Base-by-base conservation (phyloP, 2,113 vertebrate species). In the Sialia sialis region DNA sequence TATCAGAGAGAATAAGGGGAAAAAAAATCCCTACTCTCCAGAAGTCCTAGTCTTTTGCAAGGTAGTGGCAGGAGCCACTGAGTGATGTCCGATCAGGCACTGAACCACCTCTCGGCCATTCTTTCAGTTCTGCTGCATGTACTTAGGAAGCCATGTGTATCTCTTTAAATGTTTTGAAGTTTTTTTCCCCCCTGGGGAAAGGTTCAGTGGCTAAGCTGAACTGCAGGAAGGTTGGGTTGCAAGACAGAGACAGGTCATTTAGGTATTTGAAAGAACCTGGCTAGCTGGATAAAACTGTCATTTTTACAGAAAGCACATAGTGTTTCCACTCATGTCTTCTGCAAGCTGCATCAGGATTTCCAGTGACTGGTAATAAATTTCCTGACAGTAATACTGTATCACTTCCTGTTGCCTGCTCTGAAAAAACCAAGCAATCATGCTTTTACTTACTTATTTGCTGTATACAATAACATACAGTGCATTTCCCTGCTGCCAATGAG, bases 41-140 rank as follows among this genome's bases (percentile, higher is more conserved):
- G 14, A 67, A 87, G 49, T 87, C 49, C 51, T 78, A 67, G 54
- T 18, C 25, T 55, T 90, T 82, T 68, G 55, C 89, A 93, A 77
- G 80, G 64, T 77, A 91, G 90, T 21, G 77, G 38, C 5, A 43
- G 29, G 48, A 87, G 75, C 27, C 39, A 73, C 4, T 32, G 39
- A 82, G 55, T 12, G 16, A 60, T 51, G 58, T 73, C 54, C 64
- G 36, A 89, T 68, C 34, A 79, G 76, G 80, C 21, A 62, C 19
- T 11, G 25, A 90, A 73, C n/a, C 19, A 43, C 22, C 46, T 89
- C 80, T 75, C 11, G 4, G 62, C n/a, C 20, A 7, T 59, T 26
- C 38, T 41, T 48, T 84, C 58, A 60, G 22, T 82, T 81, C 79
- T 91, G 59, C 46, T 55, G 23, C 23, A 43, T 19, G 29, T 22